phyloP scores from a whole-genome alignment of 1,140 invertebrate species.

The Trachymyrmex cornetzi region DNA sequence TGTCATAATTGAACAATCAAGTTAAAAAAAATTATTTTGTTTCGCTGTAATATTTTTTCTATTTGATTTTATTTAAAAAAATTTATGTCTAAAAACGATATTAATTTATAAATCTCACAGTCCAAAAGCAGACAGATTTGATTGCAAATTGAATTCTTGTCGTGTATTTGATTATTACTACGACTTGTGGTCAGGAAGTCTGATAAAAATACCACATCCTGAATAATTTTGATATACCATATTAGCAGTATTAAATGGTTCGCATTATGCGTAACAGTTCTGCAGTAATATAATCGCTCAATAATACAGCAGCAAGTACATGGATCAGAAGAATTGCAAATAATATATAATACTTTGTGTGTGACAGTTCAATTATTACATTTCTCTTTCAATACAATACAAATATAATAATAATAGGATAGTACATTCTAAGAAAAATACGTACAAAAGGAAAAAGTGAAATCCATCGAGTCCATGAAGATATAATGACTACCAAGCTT shows the following conservation, averaged over 20 bases:
- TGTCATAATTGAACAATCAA: background rate
- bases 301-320: background rate
- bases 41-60: background rate
- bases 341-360: background rate
- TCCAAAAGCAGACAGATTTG: background rate
- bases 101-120: background rate
- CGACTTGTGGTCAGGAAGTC: slow-evolving; percentile 67
- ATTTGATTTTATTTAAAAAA: background rate
- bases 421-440: background rate
- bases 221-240: slow-evolving; percentile 5
- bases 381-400: background rate
- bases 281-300: background rate
- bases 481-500: slow-evolving; percentile 51
- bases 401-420: background rate
- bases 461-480: background rate
- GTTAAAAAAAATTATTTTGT: background rate
- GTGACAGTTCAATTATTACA: background rate
- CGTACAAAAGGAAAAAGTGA: background rate
- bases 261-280: background rate
- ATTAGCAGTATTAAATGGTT: background rate
- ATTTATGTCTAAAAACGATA: background rate
- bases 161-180: slow-evolving; percentile 33
- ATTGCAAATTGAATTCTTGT: slow-evolving; percentile 21
- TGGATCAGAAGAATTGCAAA: background rate
- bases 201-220: slow-evolving; percentile 78